Base-by-base conservation (phyloP, 1,140 invertebrate species). In the Delia radicum region DNA sequence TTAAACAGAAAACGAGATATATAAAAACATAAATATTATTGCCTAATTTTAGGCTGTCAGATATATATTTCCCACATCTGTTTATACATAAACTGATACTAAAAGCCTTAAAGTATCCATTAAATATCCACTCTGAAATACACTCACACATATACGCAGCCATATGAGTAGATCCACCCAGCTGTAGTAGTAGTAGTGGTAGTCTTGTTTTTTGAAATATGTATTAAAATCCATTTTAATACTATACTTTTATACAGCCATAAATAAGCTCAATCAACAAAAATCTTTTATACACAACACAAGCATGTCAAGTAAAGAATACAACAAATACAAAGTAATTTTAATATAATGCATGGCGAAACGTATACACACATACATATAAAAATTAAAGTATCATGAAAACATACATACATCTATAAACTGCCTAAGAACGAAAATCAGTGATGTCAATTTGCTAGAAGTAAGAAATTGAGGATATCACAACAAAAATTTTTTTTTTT, bases 191-290 rank as follows among this genome's bases (percentile, higher is more conserved):
- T n/a, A n/a, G n/a, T n/a, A n/a, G n/a, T n/a, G n/a, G n/a, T n/a
- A n/a, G n/a, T 67, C 18, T 31, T 28, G 31, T 31, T 31, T 62
- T 67, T 67, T 28, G 33, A 33, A 33, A 33, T 33, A 27, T 29
- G 6, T 31, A 24, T 18, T 48, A 28, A 31, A 28, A 18, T 31
- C 63, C 28, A 27, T 13, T 29, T 24, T 27, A 24, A 7, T 62
- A 67, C 13, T 18, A 18, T 13, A 65, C 27, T 7, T 21, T 13
- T 28, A 31, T 18, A 31, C 13, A 28, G 27, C 28, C 13, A 31
- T 31, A 67, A 67, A 67, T 67, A 67, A 31, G 28, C 63, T 67
- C 63, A 67, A 67, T 67, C 63, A 67, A 29, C 63, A n/a, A 48
- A 4, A 46, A 46, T 13, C 15, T n/a, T 10, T 15, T n/a, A 48